A percentile compares a stretch with the other conserved stretches of the same genome.
phyloP scores from a whole-genome alignment of 2,113 vertebrate genomes.

The Rhinopithecus roxellana region DNA sequence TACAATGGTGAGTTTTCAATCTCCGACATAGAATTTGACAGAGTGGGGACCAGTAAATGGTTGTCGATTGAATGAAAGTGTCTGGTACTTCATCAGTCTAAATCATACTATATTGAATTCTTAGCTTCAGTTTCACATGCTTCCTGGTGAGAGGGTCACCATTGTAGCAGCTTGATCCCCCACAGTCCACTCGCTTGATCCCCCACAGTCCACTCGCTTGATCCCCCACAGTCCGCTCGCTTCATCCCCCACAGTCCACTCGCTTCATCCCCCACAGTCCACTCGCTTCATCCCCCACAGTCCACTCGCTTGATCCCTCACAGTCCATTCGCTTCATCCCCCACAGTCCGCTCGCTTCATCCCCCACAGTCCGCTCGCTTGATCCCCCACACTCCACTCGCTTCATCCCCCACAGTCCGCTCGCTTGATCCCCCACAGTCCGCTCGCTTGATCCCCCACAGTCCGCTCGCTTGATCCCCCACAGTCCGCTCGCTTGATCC shows the following conservation, averaged over 20 bases:
- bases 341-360: too few relatives aligned
- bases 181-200: neutral
- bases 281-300: neutral
- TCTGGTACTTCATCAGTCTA: neutral
- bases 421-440: neutral
- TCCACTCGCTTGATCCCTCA: too few relatives aligned
- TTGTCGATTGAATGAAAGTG: neutral
- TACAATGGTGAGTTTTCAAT: too few relatives aligned
- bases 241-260: neutral
- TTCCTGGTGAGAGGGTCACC: neutral
- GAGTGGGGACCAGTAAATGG: neutral
- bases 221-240: neutral
- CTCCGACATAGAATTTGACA: neutral
- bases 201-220: neutral
- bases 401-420: neutral
- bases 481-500: neutral
- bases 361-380: neutral
- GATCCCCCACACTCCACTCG: neutral
- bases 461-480: neutral
- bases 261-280: neutral
- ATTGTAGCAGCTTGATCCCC: neutral
- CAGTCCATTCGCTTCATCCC: neutral
- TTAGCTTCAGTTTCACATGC: neutral
- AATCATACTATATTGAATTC: neutral
- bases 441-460: too few relatives aligned